Evolutionary conservation across 1,140 invertebrate genomes (phyloP), one percentile per base, ranked within the genome.

Genomic region (Pomacea maculata): DNA sequence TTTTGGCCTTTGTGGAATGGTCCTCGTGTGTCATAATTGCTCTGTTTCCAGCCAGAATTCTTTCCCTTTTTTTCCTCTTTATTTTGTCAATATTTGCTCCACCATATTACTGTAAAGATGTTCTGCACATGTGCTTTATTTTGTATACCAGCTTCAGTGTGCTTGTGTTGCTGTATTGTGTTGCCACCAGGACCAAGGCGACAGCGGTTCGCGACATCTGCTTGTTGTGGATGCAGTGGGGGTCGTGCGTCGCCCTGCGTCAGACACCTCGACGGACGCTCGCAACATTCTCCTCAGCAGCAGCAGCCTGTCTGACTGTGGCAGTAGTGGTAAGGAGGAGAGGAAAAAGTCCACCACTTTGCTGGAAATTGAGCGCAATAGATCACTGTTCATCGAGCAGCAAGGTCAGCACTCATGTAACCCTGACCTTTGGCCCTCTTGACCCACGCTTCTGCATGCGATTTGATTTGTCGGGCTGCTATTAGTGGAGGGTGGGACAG

Each of bases 361-460:
- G 57, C 95, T 95, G 91, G 96, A 97, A 92, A 96, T 97, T 80
- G 96, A 97, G 90, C 94, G 95, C 88, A 97, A 96, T 90, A 92
- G 96, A 71, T 95, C 97, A 86, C 93, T 96, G 82, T 94, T 97
- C 93, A 93, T 98, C 86, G 96, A 96, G 80, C 95, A 97, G 90
- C 96, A 97, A 95, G 96, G 96, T 96, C 91, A 88, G 86, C 74
- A 29, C 29, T 61, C 14, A 9, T 34, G 11, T 25, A n/a, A 70
- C 67, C 67, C 57, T 61, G 57, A 61, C 57, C 57, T 1, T 11
- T 61, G 57, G 15, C 57, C 57, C 57, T 8, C 15, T 17, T 11
- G 57, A 11, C 11, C 57, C 57, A 11, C 57, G 15, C 57, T 61
- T 17, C 1, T 14, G 57, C 57, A 61, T 61, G 57, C 11, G 57